Evolutionary conservation across 2,113 vertebrate species (phyloP).

Genomic region (Peromyscus polionotus): DNA sequence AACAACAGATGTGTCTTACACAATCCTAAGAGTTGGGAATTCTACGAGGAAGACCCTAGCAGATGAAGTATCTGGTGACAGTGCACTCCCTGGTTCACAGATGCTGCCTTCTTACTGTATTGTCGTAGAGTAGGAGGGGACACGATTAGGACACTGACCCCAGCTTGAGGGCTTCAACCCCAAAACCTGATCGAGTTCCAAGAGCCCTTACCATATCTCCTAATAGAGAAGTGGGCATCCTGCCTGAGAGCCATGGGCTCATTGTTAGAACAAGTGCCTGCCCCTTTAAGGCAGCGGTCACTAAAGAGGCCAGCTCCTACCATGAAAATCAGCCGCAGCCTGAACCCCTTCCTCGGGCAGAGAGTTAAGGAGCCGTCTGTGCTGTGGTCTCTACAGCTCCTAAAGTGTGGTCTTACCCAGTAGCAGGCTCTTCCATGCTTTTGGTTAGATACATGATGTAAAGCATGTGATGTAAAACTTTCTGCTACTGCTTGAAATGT

Average conservation of each 20-base stretch:
- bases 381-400: not conserved
- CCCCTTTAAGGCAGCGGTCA: not conserved
- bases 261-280: not conserved
- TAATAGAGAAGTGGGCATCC: fast-evolving
- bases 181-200: not conserved
- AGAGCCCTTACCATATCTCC: too few species aligned
- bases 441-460: not conserved
- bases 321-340: not conserved
- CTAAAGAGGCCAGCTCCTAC: not conserved
- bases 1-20: not conserved
- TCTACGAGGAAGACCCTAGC: too few species aligned
- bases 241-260: fast-evolving
- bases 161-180: not conserved
- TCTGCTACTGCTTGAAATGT: not conserved
- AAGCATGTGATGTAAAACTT: not conserved
- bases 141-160: too few species aligned
- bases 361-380: not conserved
- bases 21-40: not conserved
- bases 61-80: not conserved
- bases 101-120: not conserved
- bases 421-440: not conserved
- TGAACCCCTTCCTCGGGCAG: not conserved
- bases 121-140: not conserved
- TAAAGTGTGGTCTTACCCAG: not conserved
- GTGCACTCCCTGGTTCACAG: not conserved